phyloP scores from a whole-genome alignment of 2,797 vertebrate genomes.

The Macrochelys suwanniensis region DNA sequence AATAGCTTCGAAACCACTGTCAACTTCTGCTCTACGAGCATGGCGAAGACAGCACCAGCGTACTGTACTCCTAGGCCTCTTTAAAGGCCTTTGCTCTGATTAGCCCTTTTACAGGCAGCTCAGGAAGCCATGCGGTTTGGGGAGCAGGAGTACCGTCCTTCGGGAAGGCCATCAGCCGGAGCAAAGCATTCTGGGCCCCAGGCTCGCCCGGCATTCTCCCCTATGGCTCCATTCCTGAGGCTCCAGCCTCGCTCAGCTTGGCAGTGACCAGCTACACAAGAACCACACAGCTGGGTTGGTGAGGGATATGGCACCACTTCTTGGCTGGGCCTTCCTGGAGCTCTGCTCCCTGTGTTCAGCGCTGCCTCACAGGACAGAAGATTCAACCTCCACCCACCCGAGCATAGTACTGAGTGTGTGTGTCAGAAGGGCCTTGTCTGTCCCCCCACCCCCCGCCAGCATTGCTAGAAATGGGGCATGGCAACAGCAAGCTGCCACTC shows the following conservation, averaged over 20 bases:
- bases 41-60: not conserved
- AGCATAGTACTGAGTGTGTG: not conserved
- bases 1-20: not conserved
- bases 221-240: not conserved
- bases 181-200: not conserved
- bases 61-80: not conserved
- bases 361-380: not conserved
- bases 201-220: too few relatives aligned
- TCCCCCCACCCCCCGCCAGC: too few relatives aligned
- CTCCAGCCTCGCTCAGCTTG: not conserved
- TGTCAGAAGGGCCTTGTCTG: not conserved
- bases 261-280: not conserved
- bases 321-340: not conserved
- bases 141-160: not conserved
- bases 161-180: not conserved
- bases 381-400: not conserved
- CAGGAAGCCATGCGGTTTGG: not conserved
- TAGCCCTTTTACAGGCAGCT: not conserved
- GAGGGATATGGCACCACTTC: not conserved
- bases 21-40: not conserved
- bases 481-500: too few relatives aligned
- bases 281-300: not conserved
- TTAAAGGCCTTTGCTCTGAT: not conserved
- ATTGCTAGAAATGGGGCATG: too few relatives aligned
- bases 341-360: too few relatives aligned